Evolutionary conservation across 2,113 vertebrate genomes (phyloP), one percentile per base, ranked within the genome.

Genomic region (Tiliqua scincoides): DNA sequence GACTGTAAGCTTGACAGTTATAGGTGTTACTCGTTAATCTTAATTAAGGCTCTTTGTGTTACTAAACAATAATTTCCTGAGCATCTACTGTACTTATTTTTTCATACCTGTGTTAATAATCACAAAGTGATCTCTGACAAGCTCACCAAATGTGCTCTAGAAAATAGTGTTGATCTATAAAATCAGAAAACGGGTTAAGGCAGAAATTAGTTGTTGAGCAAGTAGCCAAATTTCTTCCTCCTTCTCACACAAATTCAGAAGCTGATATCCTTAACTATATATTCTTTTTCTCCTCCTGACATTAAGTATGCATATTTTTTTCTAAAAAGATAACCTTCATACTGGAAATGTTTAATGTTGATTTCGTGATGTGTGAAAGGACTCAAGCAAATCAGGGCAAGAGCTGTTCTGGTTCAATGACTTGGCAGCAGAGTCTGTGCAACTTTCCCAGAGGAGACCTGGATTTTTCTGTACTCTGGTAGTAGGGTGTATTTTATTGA

Each of bases 401-500:
- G 40, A 83, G 15, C 15, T 25, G 35, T 76, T 65, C 43, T 78
- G 63, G 32, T 70, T 59, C 32, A 68, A 6, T 40, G 15, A 84
- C 57, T 3, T 67, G 11, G 32, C 61, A 35, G 77, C 63, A 79
- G 8, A 6, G 79, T 15, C 52, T 61, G 63, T 4, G n/a, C 37
- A 1, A 48, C 27, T 84, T 79, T 85, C 23, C 35, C 52, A 61
- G 18, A 11, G 54, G 32, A 68, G 25, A 54, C 7, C 63, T 23
- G 30, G 63, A 20, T 68, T 78, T 32, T 40, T 68, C 11, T 65
- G 37, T 14, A 12, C 61, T 43, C 30, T n/a, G 35, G 30, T 67
- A 10, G 15, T 67, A 52, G 18, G 80, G 86, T 85, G 8, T 59
- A 85, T 72, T 37, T 10, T 86, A 59, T 87, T 87, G 84, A 86